Evolutionary conservation across 2,888 invertebrate genomes (phyloP).

Genomic region (Heliconius cydno): DNA sequence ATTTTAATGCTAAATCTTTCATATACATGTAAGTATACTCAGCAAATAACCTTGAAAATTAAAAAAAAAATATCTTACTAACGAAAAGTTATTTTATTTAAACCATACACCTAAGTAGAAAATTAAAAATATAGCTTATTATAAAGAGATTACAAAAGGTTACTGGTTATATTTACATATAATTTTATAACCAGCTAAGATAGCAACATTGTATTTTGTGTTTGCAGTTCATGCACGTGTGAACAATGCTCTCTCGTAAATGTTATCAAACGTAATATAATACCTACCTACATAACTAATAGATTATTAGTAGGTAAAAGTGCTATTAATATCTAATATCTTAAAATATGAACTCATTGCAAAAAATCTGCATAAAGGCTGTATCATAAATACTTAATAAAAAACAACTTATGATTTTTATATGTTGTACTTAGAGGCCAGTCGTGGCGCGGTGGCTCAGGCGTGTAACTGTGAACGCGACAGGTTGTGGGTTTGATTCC

Average conservation of each 20-base stretch:
- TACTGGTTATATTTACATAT: not conserved
- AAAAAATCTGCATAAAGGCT: too few species aligned
- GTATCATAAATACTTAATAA: too few species aligned
- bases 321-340: not conserved
- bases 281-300: not conserved
- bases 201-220: constrained; percentile 32
- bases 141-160: constrained; percentile 5
- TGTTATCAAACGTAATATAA: constrained; percentile 8
- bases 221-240: constrained; percentile 28
- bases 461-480: too few species aligned
- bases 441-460: too few species aligned
- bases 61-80: too few species aligned
- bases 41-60: too few species aligned
- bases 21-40: not conserved
- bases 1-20: not conserved
- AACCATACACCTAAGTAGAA: not conserved
- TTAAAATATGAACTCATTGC: not conserved
- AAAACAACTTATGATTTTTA: too few species aligned
- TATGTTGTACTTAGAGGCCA: not conserved
- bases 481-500: too few species aligned
- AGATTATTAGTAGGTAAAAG: not conserved
- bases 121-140: not conserved
- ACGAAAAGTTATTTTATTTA: too few species aligned
- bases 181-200: constrained; percentile 11
- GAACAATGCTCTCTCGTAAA: constrained; percentile 36